Percentiles rank a stretch among this genome's conserved stretches.
Conservation (phyloP, 2,888 invertebrate species). For the Aphidoletes aphidimyza region DNA sequence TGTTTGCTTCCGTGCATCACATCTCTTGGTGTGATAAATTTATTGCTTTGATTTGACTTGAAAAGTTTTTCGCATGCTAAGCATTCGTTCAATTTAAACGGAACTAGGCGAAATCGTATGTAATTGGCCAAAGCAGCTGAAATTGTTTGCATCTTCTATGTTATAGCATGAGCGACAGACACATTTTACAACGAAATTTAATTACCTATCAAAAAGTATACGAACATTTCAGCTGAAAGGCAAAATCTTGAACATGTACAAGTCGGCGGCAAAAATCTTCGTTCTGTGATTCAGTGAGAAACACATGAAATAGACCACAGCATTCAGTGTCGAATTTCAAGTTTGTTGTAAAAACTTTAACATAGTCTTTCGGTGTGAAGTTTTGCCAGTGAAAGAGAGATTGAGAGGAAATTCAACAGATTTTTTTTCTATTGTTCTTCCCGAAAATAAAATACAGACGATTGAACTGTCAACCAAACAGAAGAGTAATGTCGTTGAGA, state of each 20-base stretch:
- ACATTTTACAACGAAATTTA: neutral
- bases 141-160: neutral
- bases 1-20: neutral
- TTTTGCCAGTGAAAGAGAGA: neutral
- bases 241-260: neutral
- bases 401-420: neutral
- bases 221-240: neutral
- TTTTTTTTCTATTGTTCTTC: too few relatives aligned
- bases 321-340: neutral
- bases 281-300: too few relatives aligned
- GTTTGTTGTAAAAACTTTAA: constrained; percentile 20
- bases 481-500: neutral
- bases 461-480: constrained; percentile 1
- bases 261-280: neutral
- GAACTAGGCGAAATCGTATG: neutral
- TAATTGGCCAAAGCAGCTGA: neutral
- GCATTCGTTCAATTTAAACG: neutral
- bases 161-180: neutral
- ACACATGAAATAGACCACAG: neutral
- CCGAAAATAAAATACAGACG: neutral
- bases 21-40: neutral
- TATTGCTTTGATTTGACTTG: neutral
- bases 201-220: neutral
- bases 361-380: neutral
- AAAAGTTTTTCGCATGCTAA: neutral